Evolutionary conservation across 1,140 invertebrate species (phyloP).

Genomic region (Samia ricini): DNA sequence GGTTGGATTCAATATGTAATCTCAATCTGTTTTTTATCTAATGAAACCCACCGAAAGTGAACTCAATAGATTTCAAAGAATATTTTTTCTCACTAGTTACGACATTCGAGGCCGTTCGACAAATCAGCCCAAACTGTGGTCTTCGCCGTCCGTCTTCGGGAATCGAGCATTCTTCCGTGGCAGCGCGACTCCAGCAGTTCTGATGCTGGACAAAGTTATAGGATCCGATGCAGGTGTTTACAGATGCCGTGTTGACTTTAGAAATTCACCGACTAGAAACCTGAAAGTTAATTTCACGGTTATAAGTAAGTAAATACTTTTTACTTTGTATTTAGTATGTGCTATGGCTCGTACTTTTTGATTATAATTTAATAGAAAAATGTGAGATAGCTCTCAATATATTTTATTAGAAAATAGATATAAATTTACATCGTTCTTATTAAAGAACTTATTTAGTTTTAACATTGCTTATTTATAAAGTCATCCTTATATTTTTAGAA

Average conservation of each 20-base stretch:
- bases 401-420: too few species aligned
- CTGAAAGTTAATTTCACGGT: constrained; percentile 92
- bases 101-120: constrained; percentile 87
- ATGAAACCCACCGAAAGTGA: too few species aligned
- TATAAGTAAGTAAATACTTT: constrained; percentile 83
- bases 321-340: not conserved
- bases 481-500: too few species aligned
- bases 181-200: constrained; percentile 82
- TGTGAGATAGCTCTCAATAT: too few species aligned
- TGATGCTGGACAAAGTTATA: constrained; percentile 86
- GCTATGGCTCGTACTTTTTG: not conserved
- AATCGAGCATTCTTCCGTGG: constrained; percentile 87
- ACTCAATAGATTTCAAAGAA: too few species aligned
- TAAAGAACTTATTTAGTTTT: too few species aligned
- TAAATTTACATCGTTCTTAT: too few species aligned
- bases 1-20: too few species aligned
- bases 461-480: too few species aligned
- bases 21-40: too few species aligned
- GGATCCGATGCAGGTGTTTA: constrained; percentile 90
- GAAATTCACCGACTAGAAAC: constrained; percentile 91
- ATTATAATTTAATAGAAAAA: not conserved
- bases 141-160: constrained; percentile 86
- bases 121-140: constrained; percentile 88
- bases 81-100: constrained; percentile 78
- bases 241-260: constrained; percentile 92